Base-by-base conservation (phyloP, 2,888 invertebrate genomes). In the Epicampocera succincta region DNA sequence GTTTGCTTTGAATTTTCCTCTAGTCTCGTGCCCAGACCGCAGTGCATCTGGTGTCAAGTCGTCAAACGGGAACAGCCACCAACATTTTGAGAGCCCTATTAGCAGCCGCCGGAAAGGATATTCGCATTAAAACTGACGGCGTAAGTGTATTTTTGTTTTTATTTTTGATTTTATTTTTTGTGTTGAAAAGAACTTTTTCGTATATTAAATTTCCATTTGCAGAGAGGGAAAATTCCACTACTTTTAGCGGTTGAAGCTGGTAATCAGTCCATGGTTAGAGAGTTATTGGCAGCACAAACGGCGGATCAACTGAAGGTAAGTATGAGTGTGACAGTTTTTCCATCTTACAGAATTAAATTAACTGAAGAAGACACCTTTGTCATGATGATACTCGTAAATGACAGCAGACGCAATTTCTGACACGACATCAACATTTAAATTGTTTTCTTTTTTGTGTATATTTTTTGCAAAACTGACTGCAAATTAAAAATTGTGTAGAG, bases 211-310 rank as follows among this genome's bases (percentile, higher is more conserved):
- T 58, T 58, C 2, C 8, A 13, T 44, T 60, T 40, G 15, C 60
- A 98, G 98, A 95, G 95, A 91, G 98, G 98, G 85, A 97, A 96
- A 92, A 95, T 98, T 88, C 98, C 99, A 86, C 92, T 99, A 88
- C 94, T 98, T 89, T 93, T 97, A 91, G 98, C 99, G 73, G 96
- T 98, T 87, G 98, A 98, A 92, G 96, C 96, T 33, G 98, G 98
- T 71, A 99, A 98, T 92, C 96, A 97, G 92, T 96, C 97, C 85
- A 98, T 98, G 94, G 97, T 97, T 90, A 94, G 97, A 85, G 98
- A 99, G 91, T 93, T 99, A 71, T 93, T 99, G 85, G 94, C 95
- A 87, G 94, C 96, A 87, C 95, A 96, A 92, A 95, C 96, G 66
- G 94, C 96, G 65, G 96, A 97, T 87, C 98, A 99, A 92, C 93